These are phyloP conservation scores for Sapayoa aenigma DNA, from an alignment of 2,113 vertebrate genomes.

Conservation along the genomic window DNA sequence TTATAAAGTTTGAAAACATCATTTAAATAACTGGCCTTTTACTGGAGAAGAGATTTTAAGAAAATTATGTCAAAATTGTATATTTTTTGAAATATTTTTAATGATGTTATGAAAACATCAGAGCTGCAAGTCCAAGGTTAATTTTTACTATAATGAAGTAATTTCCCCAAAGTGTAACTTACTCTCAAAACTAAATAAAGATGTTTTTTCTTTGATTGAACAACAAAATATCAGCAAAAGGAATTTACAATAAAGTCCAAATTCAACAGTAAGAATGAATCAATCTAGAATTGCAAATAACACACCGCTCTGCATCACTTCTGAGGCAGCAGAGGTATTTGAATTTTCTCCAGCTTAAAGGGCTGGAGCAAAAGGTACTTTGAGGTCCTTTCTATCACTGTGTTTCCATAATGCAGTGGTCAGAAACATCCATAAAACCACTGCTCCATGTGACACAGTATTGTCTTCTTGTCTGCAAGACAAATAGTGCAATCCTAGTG, in stretches of 20 bases:
- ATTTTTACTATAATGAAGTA: not conserved
- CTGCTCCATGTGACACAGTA: not conserved
- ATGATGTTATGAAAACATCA: not conserved
- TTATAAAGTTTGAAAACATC: not conserved
- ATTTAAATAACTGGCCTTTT: not conserved
- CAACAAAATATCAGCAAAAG: not conserved
- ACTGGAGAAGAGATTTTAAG: not conserved
- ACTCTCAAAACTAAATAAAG: not conserved
- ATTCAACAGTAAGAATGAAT: not conserved
- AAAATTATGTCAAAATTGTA: not conserved
- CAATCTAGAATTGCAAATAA: not conserved
- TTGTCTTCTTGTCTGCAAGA: not conserved
- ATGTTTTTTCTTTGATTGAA: not conserved
- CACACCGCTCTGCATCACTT: not conserved
- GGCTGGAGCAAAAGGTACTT: not conserved
- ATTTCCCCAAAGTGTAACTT: not conserved
- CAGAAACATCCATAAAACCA: not conserved
- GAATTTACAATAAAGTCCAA: not conserved
- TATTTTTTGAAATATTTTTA: not conserved
- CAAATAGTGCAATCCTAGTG: not conserved
- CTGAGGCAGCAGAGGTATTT: not conserved
- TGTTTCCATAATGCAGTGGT: not conserved
- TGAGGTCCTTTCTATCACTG: not conserved
- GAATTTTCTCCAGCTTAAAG: not conserved
- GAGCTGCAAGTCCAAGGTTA: not conserved